A percentile compares a stretch with the other conserved stretches of the same genome.
Evolutionary conservation across 2,797 vertebrate genomes (phyloP).

Genomic region (Pampus argenteus): DNA sequence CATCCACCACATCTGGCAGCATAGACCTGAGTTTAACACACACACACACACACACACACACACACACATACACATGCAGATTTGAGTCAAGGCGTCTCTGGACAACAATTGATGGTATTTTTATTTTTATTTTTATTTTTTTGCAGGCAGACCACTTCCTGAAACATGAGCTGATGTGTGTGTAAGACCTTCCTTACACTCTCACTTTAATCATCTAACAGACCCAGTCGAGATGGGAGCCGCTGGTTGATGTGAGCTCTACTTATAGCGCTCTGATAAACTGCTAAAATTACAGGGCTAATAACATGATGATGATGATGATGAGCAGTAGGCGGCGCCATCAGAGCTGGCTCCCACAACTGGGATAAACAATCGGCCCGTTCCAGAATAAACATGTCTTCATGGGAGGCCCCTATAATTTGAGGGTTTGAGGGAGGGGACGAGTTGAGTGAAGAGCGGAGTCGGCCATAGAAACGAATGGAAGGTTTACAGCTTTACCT

Average conservation of each 20-base stretch:
- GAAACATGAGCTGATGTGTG: not conserved
- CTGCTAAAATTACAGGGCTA: slow-evolving; percentile 71
- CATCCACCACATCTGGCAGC: slow-evolving; percentile 96
- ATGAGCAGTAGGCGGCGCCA: slow-evolving; percentile 56
- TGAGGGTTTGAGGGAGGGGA: slow-evolving; percentile 58
- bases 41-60: slow-evolving; percentile 42
- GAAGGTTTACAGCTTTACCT: slow-evolving; percentile 33
- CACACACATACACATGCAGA: slow-evolving; percentile 30
- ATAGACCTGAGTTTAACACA: slow-evolving; percentile 89
- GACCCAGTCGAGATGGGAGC: slow-evolving; percentile 17
- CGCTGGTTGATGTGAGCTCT: slow-evolving; percentile 44
- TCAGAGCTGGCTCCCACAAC: slow-evolving; percentile 32
- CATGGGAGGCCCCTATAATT: slow-evolving; percentile 75
- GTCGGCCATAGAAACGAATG: slow-evolving; percentile 39
- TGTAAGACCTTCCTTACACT: slow-evolving; percentile 11
- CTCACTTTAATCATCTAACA: slow-evolving; percentile 49
- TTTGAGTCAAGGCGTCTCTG: not conserved
- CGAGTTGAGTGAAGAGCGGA: slow-evolving; percentile 36
- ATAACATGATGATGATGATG: slow-evolving; percentile 76
- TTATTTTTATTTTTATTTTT: not conserved
- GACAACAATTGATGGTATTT: not conserved
- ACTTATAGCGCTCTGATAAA: slow-evolving; percentile 55
- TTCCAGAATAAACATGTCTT: slow-evolving; percentile 74
- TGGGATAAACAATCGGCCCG: slow-evolving; percentile 67
- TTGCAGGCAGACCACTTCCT: not conserved